Evolutionary conservation across 2,888 invertebrate species (phyloP), one percentile per base, ranked within the genome.

Genomic region (Seladonia tumulorum): DNA sequence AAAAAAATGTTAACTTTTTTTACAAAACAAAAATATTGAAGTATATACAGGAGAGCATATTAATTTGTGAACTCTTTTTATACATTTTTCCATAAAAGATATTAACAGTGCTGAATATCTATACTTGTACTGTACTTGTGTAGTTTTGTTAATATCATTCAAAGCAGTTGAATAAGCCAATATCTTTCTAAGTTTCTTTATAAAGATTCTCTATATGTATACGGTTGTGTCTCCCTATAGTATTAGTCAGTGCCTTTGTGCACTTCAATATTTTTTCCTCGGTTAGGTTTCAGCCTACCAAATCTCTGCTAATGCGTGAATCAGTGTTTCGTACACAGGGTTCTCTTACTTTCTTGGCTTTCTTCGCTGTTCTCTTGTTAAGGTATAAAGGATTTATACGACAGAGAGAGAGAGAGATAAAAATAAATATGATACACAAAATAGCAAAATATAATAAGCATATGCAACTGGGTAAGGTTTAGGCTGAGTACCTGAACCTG

Each of bases 401-500:
- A 81, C 71, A 89, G 68, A 83, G 76, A 84, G 81, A 82, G 76
- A 84, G 81, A 57, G 57, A 57, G 57, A 57, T n/a, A 63, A 39
- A 77, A 87, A 87, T 82, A 88, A 86, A 85, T 77, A 85, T 79
- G 83, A 86, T 82, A 85, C 87, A 88, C 63, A 85, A 89, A 81
- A 82, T 88, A 90, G 86, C 85, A 90, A 91, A 88, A 91, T 86
- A 89, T 86, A 89, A 90, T 86, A 93, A 93, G 93, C 93, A 85
- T 83, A 91, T 89, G 86, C 86, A 90, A 91, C 90, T 92, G 92
- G 92, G 91, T 93, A 92, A 93, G 94, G 94, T 94, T 93, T 93
- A 94, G 94, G 94, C 88, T 90, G 92, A 93, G 93, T 95, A 95
- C 94, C 95, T 95, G 95, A 95, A 94, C 94, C 94, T 94, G 94